These are phyloP conservation scores for Solea senegalensis DNA, from an alignment of 2,113 vertebrate genomes.

Conservation along the genomic window DNA sequence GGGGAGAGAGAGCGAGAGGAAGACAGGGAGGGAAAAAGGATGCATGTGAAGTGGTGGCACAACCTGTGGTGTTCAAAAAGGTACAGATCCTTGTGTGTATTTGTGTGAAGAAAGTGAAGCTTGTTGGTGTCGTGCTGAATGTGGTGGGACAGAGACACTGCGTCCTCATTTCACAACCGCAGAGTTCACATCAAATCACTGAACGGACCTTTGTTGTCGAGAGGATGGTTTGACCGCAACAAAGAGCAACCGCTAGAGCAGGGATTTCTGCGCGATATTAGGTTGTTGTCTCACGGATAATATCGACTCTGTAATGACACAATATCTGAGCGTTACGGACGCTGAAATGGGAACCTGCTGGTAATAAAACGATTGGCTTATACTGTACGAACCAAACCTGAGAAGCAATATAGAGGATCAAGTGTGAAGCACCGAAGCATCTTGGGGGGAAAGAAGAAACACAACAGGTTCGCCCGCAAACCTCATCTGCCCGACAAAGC, in stretches of 20 bases:
- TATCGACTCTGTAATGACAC: constrained; percentile 45
- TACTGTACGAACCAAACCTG: constrained; percentile 39
- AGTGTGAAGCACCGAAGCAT: constrained; percentile 26
- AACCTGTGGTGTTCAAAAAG: constrained; percentile 23
- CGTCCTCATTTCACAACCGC: constrained; percentile 50
- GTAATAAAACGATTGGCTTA: constrained; percentile 36
- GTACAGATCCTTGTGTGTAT: constrained; percentile 59
- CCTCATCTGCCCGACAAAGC: constrained; percentile 43
- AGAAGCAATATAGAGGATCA: constrained; percentile 68
- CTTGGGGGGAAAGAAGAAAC: constrained; percentile 22
- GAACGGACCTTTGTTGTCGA: constrained; percentile 41
- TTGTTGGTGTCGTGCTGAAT: constrained; percentile 40
- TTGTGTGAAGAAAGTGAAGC: constrained; percentile 47
- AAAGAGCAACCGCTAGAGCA: constrained; percentile 30
- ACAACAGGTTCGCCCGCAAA: constrained; percentile 27
- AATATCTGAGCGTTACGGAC: constrained; percentile 29
- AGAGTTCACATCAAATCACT: constrained; percentile 59
- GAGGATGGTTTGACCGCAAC: constrained; percentile 28
- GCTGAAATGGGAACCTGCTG: constrained; percentile 31
- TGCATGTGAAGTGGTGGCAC: constrained; percentile 46
- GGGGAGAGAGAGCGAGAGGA: constrained; percentile 23
- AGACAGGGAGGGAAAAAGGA: constrained; percentile 24
- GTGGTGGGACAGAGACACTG: constrained; percentile 31
- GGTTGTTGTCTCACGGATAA: constrained; percentile 53
- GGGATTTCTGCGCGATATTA: constrained; percentile 47